Conservation (phyloP, 2,797 vertebrate species). For the Sus cebifrons region DNA sequence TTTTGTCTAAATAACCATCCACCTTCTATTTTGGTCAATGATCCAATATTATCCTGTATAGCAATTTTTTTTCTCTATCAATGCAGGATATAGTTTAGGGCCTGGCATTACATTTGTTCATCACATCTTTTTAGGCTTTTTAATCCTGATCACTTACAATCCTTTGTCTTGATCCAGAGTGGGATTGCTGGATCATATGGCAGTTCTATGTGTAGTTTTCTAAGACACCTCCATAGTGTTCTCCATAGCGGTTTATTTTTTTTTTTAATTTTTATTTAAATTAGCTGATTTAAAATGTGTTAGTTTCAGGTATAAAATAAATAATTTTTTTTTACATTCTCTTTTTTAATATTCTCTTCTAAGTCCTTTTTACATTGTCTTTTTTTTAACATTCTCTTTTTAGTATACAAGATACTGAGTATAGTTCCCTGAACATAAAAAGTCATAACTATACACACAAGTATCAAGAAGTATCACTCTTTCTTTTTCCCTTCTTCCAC, state of each 20-base stretch:
- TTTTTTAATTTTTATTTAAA: too few species aligned
- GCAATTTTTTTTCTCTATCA: not conserved
- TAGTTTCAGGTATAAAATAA: not conserved
- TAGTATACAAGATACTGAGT: too few species aligned
- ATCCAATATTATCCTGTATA: not conserved
- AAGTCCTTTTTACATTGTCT: not conserved
- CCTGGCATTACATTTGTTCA: not conserved
- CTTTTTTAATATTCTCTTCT: too few species aligned
- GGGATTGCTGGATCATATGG: too few species aligned
- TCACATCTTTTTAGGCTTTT: not conserved
- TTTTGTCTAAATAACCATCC: not conserved
- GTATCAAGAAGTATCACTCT: not conserved
- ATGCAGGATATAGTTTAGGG: not conserved
- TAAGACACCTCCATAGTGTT: too few species aligned
- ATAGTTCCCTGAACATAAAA: not conserved
- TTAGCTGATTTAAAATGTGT: too few species aligned
- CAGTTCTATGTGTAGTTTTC: too few species aligned
- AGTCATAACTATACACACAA: not conserved
- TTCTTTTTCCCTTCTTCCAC: not conserved
- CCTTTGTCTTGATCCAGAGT: not conserved
- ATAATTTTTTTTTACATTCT: not conserved
- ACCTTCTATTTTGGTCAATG: not conserved
- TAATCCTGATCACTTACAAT: not conserved
- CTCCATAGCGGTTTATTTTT: too few species aligned
- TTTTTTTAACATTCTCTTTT: too few species aligned